These are phyloP conservation scores for Araneus ventricosus DNA, from an alignment of 1,140 invertebrate species.

Conservation along the genomic window DNA sequence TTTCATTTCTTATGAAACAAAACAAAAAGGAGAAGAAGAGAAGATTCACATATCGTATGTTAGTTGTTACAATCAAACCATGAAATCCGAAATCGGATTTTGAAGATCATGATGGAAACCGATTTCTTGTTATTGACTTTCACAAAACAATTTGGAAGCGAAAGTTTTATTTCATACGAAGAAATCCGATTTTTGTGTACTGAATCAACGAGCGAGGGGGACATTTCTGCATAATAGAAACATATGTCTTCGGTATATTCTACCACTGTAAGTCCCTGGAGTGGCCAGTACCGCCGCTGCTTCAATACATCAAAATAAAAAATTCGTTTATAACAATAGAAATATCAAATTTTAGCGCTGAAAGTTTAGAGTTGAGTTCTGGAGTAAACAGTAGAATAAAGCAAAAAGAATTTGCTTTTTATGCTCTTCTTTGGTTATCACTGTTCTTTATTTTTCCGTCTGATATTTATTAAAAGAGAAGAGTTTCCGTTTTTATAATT, in stretches of 20 bases:
- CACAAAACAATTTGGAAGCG: background rate
- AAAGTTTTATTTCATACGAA: constrained; percentile 53
- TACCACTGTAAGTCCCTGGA: background rate
- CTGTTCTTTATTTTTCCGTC: no score
- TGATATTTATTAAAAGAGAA: no score
- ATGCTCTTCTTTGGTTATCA: no score
- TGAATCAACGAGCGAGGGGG: background rate
- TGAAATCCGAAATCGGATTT: constrained; percentile 53
- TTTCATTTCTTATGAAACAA: no score
- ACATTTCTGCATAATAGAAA: constrained; percentile 65
- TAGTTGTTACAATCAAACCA: constrained; percentile 45
- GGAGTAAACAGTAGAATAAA: background rate
- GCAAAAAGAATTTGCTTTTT: background rate
- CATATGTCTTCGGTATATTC: background rate
- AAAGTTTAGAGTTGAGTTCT: background rate
- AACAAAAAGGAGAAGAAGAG: no score
- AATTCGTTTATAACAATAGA: constrained; percentile 53
- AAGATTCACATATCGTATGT: constrained; percentile 23
- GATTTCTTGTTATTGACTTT: constrained; percentile 43
- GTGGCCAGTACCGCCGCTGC: background rate
- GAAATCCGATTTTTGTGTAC: constrained; percentile 39
- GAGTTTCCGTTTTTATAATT: no score
- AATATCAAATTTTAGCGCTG: constrained; percentile 42
- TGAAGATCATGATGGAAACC: background rate
- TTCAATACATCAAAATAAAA: constrained; percentile 52